These are phyloP conservation scores for Dichetophora obliterata DNA, from an alignment of 2,888 invertebrate genomes.

Conservation along the genomic window DNA sequence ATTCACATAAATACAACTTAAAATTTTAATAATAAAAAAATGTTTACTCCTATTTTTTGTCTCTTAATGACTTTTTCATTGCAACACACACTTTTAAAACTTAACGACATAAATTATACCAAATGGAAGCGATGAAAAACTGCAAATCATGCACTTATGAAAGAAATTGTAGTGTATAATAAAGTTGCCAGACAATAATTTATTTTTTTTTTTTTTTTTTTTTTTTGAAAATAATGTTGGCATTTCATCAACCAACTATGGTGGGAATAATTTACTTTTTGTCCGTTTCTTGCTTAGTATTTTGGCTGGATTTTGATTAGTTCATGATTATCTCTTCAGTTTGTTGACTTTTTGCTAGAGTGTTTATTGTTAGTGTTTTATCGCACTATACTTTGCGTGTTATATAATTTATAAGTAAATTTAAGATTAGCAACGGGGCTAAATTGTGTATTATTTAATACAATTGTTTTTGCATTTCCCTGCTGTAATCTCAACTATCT, in stretches of 20 bases:
- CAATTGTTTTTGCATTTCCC: too few relatives aligned
- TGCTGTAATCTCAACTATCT: too few relatives aligned
- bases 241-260: too few relatives aligned
- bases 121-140: neutral
- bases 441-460: neutral
- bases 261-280: neutral
- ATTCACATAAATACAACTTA: too few relatives aligned
- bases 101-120: too few relatives aligned
- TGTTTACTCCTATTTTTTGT: too few relatives aligned
- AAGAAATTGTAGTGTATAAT: slow-evolving; percentile 27
- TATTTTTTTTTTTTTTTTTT: too few relatives aligned
- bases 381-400: neutral
- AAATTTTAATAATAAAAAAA: too few relatives aligned
- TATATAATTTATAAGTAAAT: slow-evolving; percentile 8
- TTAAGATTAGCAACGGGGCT: neutral
- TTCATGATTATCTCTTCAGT: slow-evolving; percentile 16
- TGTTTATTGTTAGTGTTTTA: neutral
- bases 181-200: neutral
- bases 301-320: slow-evolving; percentile 11
- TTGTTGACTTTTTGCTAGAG: neutral
- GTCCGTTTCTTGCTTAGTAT: neutral
- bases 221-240: too few relatives aligned
- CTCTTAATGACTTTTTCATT: too few relatives aligned
- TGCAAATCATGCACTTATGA: slow-evolving; percentile 3
- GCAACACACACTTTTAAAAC: too few relatives aligned